These are phyloP conservation scores for Acipenser transmontanus DNA, from an alignment of 2,797 vertebrate species.

Conservation along the genomic window DNA sequence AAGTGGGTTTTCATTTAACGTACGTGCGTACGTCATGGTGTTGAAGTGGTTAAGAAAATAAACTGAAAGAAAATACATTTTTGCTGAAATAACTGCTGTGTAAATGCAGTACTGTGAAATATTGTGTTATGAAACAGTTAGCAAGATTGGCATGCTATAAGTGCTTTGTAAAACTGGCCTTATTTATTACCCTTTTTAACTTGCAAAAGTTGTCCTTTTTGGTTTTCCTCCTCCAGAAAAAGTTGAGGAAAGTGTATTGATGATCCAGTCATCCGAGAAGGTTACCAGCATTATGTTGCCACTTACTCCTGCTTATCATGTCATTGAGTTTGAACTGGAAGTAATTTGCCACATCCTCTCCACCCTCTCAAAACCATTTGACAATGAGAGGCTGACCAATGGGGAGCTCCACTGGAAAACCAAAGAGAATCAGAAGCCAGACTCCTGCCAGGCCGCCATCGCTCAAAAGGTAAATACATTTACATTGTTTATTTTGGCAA, in stretches of 20 bases:
- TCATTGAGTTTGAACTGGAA: constrained; percentile 85
- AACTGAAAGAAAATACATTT: too few relatives aligned
- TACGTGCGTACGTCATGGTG: too few relatives aligned
- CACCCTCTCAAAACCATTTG: constrained; percentile 40
- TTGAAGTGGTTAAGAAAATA: too few relatives aligned
- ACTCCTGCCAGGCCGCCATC: constrained; percentile 68
- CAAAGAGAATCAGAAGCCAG: constrained; percentile 64
- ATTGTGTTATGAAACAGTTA: too few relatives aligned
- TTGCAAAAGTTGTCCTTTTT: too few relatives aligned
- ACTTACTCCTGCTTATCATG: constrained; percentile 77
- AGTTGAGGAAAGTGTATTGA: constrained; percentile 60
- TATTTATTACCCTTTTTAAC: too few relatives aligned
- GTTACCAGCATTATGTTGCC: constrained; percentile 89
- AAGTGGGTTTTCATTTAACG: too few relatives aligned
- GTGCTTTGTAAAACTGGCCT: too few relatives aligned
- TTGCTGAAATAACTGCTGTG: too few relatives aligned
- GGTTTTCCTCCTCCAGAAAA: constrained; percentile 54
- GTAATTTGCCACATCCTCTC: constrained; percentile 81
- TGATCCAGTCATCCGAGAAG: constrained; percentile 85
- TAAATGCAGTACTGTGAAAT: too few relatives aligned
- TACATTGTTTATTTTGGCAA: neutral
- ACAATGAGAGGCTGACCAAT: constrained; percentile 59
- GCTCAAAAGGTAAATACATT: constrained; percentile 79
- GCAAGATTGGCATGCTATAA: too few relatives aligned
- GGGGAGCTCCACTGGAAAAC: constrained; percentile 66